Conservation (phyloP, 2,797 vertebrate genomes). For the Sciurus carolinensis region DNA sequence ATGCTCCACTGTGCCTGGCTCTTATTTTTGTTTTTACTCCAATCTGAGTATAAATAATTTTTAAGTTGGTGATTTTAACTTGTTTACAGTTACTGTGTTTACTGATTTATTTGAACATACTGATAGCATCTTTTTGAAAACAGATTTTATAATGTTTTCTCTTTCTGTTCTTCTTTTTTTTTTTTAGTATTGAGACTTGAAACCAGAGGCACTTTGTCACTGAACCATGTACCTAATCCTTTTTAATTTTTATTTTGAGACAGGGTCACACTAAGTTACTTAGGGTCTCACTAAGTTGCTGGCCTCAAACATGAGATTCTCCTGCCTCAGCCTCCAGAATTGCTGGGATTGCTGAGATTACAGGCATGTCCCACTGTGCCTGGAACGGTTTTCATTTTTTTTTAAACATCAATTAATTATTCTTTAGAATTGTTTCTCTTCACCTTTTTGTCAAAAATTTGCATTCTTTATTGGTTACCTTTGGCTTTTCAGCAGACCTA, state of each 20-base stretch:
- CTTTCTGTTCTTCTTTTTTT: too few relatives aligned
- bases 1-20: too few relatives aligned
- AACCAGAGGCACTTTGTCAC: too few relatives aligned
- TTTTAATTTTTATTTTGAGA: too few relatives aligned
- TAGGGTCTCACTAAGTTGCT: too few relatives aligned
- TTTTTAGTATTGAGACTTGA: too few relatives aligned
- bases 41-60: slow-evolving; percentile 6
- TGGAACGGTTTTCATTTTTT: background rate
- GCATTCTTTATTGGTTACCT: background rate
- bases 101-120: background rate
- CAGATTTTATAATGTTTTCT: background rate
- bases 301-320: too few relatives aligned
- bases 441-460: background rate
- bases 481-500: background rate
- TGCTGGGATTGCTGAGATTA: too few relatives aligned
- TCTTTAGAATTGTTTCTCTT: background rate
- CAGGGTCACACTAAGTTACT: too few relatives aligned
- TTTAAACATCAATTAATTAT: background rate
- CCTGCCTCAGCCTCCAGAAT: too few relatives aligned
- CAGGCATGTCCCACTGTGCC: too few relatives aligned
- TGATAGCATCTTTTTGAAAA: background rate
- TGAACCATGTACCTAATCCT: too few relatives aligned
- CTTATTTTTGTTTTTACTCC: background rate
- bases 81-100: slow-evolving; percentile 3
- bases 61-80: background rate